Percentiles rank a stretch among this genome's conserved stretches.
These are phyloP conservation scores for Bombycilla garrulus DNA, from an alignment of 2,113 vertebrate genomes.

Conservation along the genomic window DNA sequence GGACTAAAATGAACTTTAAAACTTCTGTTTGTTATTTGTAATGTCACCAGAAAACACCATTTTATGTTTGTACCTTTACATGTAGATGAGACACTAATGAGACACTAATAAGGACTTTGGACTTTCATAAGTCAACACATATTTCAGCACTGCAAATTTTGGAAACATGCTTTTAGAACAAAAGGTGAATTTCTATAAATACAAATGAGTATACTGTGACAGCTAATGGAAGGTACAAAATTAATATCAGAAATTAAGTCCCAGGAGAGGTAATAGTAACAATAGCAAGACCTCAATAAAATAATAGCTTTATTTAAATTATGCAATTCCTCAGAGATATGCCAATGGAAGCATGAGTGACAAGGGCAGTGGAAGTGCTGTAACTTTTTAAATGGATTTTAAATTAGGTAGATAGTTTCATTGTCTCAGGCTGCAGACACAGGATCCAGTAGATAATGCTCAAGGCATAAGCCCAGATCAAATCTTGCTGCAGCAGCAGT, in stretches of 20 bases:
- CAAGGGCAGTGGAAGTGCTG: background rate
- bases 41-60: background rate
- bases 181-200: background rate
- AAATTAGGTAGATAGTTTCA: slow-evolving; percentile 10
- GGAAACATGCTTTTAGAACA: background rate
- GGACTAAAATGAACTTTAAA: background rate
- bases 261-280: background rate
- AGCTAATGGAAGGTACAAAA: background rate
- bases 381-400: slow-evolving; percentile 11
- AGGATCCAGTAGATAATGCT: slow-evolving; percentile 12
- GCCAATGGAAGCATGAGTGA: background rate
- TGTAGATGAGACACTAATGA: background rate
- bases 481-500: slow-evolving; percentile 40
- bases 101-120: background rate
- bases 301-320: background rate
- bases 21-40: background rate
- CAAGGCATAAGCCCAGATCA: slow-evolving; percentile 13
- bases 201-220: background rate
- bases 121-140: background rate
- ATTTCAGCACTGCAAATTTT: background rate
- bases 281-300: background rate
- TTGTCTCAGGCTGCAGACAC: slow-evolving; percentile 11
- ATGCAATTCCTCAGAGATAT: background rate
- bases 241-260: background rate
- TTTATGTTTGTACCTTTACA: background rate